Base-by-base conservation (phyloP, 1,140 invertebrate genomes). In the Tetragnatha versicolor region DNA sequence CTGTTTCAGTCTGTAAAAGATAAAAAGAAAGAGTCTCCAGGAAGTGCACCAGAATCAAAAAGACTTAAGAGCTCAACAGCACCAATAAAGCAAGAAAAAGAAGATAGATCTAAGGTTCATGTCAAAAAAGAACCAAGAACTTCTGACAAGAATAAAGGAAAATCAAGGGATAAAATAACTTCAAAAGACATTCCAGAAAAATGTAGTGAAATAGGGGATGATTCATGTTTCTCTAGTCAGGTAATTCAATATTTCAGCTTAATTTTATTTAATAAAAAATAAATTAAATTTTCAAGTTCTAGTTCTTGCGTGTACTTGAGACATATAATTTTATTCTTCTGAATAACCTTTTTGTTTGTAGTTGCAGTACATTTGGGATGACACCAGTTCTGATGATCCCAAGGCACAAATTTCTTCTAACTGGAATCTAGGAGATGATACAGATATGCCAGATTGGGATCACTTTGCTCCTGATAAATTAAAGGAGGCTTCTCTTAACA, bases 51-150 rank as follows among this genome's bases (percentile, higher is more conserved):
- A 69, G 65, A 69, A 7, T 39, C 49, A n/a, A 68, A 79, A 79
- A 68, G 63, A 66, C 20, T 55, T 7, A 77, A 77, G 58, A 39
- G 45, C 25, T 42, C 51, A 35, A 2, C n/a, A 17, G 35, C 49
- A 14, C 29, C 72, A 31, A 79, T 79, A 6, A 79, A 79, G 17
- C 63, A 69, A 29, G 76, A 79, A 69, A 79, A 65, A 42, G 73
- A 77, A 60, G 76, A 79, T 35, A 58, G 33, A 61, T 5, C 37
- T 25, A 65, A 65, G 25, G 27, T n/a, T 42, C 37, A 31, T 42
- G 20, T 5, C 31, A 14, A 3, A 27, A 17, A 42, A 25, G 61
- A 65, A 27, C 14, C 27, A 42, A 65, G 39, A 65, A n/a, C 60
- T 22, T 0, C 29, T 55, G 76, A 60, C 14, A 69, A 79, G 33